Base-by-base conservation (phyloP, 2,888 invertebrate genomes). In the Ectropis crepuscularia region DNA sequence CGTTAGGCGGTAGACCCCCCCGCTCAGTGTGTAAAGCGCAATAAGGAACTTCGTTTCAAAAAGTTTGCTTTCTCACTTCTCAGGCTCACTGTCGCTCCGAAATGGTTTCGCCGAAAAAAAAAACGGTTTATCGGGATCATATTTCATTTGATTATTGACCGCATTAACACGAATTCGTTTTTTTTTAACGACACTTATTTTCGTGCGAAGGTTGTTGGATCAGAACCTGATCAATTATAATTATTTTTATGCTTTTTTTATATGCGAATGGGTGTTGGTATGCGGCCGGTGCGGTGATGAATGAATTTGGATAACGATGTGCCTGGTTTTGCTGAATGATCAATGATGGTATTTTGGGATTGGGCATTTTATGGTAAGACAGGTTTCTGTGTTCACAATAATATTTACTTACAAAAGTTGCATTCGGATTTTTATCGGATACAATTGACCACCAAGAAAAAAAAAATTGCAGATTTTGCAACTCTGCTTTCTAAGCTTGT, bases 111-210 rank as follows among this genome's bases (percentile, higher is more conserved):
- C 4, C 16, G 16, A 28, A 28, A 28, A 28, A 28, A 28, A 28
- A 28, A 28, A 2, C 16, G 16, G 66, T 57, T 68, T 59, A 65
- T 57, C 49, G 53, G 46, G 67, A 70, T 72, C 72, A 68, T 72
- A 72, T 72, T 70, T 72, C 70, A 70, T 68, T 70, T 61, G 69
- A 70, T 72, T 68, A 70, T 70, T 64, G 58, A 42, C 41, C 50
- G 28, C 48, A 61, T 58, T 61, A 59, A 54, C 55, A 59, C 49
- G 36, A 46, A 41, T 58, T 67, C 63, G 62, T 70, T 70, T 66
- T 64, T 66, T 64, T 69, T 53, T 51, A 66, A 62, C 53, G 67
- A 69, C 70, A 69, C 70, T 67, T 68, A 64, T 68, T 68, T 60
- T 55, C 47, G 42, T 28, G 60, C 53, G 60, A 65, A 65, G 64